A percentile compares a stretch with the other conserved stretches of the same genome.
Evolutionary conservation across 2,797 vertebrate species (phyloP).

Genomic region (Phoeniculus purpureus): DNA sequence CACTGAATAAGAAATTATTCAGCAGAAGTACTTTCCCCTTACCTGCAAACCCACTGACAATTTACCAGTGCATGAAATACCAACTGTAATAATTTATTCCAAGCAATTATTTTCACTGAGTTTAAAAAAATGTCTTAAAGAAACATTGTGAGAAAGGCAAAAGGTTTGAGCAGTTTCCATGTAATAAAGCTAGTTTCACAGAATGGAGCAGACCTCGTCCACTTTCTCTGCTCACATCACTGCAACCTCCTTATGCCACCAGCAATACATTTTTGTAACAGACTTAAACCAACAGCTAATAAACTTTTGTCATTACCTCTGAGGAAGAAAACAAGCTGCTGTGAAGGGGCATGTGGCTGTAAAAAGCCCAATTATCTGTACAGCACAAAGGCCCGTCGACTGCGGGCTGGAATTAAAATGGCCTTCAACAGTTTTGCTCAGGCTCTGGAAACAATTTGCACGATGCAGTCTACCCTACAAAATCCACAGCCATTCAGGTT

Average conservation of each 20-base stretch:
- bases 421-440: constrained; percentile 40
- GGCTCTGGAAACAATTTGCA: constrained; percentile 61
- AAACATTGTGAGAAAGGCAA: not conserved
- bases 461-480: constrained; percentile 44
- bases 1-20: not conserved
- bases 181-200: not conserved
- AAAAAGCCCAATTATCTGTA: constrained; percentile 50
- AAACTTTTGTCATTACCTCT: constrained; percentile 4
- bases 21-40: constrained; percentile 5
- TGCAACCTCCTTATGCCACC: not conserved
- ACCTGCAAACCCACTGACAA: constrained; percentile 19
- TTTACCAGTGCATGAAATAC: not conserved
- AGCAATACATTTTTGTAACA: constrained; percentile 2
- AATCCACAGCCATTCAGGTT: constrained; percentile 4
- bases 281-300: constrained; percentile 48
- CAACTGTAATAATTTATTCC: not conserved
- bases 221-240: not conserved
- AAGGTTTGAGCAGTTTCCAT: not conserved
- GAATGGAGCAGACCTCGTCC: not conserved
- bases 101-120: constrained; percentile 17
- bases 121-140: not conserved
- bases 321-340: constrained; percentile 42
- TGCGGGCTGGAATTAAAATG: not conserved
- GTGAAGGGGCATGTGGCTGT: not conserved
- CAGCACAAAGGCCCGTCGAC: constrained; percentile 29